Conservation (phyloP, 2,888 invertebrate genomes). For the Thelaira solivaga region DNA sequence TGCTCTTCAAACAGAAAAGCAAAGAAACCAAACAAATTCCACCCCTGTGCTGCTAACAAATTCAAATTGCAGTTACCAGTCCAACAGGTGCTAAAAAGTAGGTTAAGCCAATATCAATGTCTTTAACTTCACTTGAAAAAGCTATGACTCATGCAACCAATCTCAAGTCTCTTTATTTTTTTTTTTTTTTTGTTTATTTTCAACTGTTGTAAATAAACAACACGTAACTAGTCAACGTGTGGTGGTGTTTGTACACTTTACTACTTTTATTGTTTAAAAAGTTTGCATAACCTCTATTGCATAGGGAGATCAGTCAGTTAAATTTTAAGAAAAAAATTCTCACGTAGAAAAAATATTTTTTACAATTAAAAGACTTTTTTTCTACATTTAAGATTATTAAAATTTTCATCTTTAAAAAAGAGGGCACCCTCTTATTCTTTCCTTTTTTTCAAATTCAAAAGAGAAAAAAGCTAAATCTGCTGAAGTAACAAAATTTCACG, state of each 20-base stretch:
- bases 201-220: not conserved
- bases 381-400: not conserved
- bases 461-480: slow-evolving; percentile 54
- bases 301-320: not conserved
- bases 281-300: slow-evolving; percentile 58
- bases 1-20: not conserved
- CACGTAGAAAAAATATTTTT: slow-evolving; percentile 37
- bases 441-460: not conserved
- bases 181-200: slow-evolving; percentile 18
- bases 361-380: slow-evolving; percentile 21
- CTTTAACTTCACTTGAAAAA: slow-evolving; percentile 32
- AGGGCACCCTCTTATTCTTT: slow-evolving; percentile 30
- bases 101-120: slow-evolving; percentile 60
- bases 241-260: slow-evolving; percentile 30
- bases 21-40: slow-evolving; percentile 54
- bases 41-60: slow-evolving; percentile 31
- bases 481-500: slow-evolving; percentile 55
- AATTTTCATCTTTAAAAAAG: slow-evolving; percentile 18
- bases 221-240: not conserved
- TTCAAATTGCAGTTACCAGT: slow-evolving; percentile 29
- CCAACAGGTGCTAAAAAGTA: slow-evolving; percentile 60
- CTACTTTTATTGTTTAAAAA: slow-evolving; percentile 36
- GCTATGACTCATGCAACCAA: slow-evolving; percentile 51
- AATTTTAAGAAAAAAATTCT: slow-evolving; percentile 47
- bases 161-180: slow-evolving; percentile 41